Conservation (phyloP, 2,888 invertebrate genomes). For the Lycia hirtaria region DNA sequence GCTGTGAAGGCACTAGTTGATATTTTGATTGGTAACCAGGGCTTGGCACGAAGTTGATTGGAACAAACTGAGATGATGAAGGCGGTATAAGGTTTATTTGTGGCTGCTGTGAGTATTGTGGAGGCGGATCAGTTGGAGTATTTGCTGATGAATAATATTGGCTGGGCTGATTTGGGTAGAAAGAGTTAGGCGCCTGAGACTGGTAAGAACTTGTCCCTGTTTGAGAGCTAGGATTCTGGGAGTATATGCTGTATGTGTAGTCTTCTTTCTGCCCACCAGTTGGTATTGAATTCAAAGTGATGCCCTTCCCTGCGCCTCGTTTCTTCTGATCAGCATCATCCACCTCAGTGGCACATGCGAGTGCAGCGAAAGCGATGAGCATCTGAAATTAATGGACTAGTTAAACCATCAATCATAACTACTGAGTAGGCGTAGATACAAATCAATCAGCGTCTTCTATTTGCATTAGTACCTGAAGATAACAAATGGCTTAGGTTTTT, state of each 20-base stretch:
- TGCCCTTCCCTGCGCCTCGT: slow-evolving; percentile 70
- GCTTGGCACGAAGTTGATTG: slow-evolving; percentile 71
- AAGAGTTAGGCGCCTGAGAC: slow-evolving; percentile 67
- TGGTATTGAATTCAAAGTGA: slow-evolving; percentile 70
- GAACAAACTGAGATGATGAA: slow-evolving; percentile 67
- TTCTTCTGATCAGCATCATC: slow-evolving; percentile 79
- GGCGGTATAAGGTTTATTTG: slow-evolving; percentile 63
- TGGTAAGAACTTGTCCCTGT: slow-evolving; percentile 59
- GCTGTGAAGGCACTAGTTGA: slow-evolving; percentile 71
- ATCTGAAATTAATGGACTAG: slow-evolving; percentile 62
- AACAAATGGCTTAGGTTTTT: slow-evolving; percentile 21
- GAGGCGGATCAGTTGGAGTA: slow-evolving; percentile 52
- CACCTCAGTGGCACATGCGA: slow-evolving; percentile 67
- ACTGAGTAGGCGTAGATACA: slow-evolving; percentile 47
- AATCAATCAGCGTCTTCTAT: slow-evolving; percentile 56
- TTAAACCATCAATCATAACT: slow-evolving; percentile 53
- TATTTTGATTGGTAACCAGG: slow-evolving; percentile 78
- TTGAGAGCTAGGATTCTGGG: slow-evolving; percentile 61
- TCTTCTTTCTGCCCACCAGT: slow-evolving; percentile 78
- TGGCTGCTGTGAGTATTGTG: slow-evolving; percentile 51
- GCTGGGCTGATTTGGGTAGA: slow-evolving; percentile 71
- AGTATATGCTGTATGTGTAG: slow-evolving; percentile 74
- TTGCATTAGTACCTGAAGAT: slow-evolving; percentile 26
- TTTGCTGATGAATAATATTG: slow-evolving; percentile 67
- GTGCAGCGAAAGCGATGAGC: slow-evolving; percentile 63